phyloP scores from a whole-genome alignment of 2,113 vertebrate genomes.

The Aphyosemion australe region DNA sequence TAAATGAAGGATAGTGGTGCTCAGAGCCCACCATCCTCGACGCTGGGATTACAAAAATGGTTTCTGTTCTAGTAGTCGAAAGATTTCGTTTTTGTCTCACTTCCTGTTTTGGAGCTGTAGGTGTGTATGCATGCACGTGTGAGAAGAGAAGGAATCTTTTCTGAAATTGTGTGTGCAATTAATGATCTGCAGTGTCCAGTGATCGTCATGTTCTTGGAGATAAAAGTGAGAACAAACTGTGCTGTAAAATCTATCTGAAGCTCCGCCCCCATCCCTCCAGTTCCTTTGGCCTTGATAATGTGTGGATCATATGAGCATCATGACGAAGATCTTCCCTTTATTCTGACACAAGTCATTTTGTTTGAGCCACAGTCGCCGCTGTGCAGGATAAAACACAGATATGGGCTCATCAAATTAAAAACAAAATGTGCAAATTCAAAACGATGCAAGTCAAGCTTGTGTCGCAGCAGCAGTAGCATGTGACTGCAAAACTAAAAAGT shows the following conservation, averaged over 20 bases:
- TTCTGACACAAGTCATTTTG: conserved; percentile 44
- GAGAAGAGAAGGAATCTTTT: conserved; percentile 8
- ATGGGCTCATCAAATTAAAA: conserved; percentile 7
- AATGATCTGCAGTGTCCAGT: conserved; percentile 6
- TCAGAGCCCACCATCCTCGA: conserved; percentile 26
- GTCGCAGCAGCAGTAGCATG: conserved; percentile 20
- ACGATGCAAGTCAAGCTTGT: conserved; percentile 25
- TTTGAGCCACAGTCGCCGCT: conserved; percentile 50
- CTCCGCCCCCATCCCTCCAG: neutral
- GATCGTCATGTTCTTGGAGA: conserved; percentile 1
- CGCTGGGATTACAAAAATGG: conserved; percentile 24
- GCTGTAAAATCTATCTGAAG: conserved; percentile 11
- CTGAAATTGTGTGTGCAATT: conserved; percentile 15
- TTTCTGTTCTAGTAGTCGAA: conserved; percentile 13
- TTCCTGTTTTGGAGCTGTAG: conserved; percentile 26
- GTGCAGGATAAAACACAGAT: conserved; percentile 44
- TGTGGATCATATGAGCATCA: conserved; percentile 17
- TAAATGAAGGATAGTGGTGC: conserved; percentile 36
- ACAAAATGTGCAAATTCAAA: conserved; percentile 53
- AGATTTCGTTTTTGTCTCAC: conserved; percentile 1
- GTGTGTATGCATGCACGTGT: conserved; percentile 34
- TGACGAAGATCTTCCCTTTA: conserved; percentile 41
- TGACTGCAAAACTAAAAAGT: conserved; percentile 37
- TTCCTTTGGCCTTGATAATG: conserved; percentile 52
- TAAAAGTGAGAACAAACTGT: conserved; percentile 1